Evolutionary conservation across 2,797 vertebrate species (phyloP).

Genomic region (Sebastes dallii): DNA sequence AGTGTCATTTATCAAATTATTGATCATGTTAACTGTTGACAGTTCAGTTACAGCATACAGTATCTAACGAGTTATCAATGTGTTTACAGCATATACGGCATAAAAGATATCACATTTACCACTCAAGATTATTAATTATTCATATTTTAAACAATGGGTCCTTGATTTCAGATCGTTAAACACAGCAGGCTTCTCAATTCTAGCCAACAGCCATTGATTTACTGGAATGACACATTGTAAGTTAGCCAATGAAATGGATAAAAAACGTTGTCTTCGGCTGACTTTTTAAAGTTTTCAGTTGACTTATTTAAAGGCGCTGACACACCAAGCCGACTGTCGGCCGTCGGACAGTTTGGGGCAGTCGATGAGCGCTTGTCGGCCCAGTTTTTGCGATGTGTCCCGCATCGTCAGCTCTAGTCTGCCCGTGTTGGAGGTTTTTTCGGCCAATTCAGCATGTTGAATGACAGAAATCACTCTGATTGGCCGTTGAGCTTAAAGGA

Average conservation of each 20-base stretch:
- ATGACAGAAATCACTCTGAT: no score
- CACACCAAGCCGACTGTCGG: no score
- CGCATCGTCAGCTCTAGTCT: no score
- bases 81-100: not conserved
- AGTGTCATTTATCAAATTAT: conserved; percentile 33
- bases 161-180: not conserved
- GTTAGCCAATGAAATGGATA: no score
- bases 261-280: no score
- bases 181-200: not conserved
- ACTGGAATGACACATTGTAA: not conserved
- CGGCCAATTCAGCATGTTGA: no score
- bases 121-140: not conserved
- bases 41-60: conserved; percentile 2
- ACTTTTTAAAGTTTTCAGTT: no score
- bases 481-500: no score
- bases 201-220: not conserved
- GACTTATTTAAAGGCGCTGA: no score
- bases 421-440: no score
- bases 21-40: conserved; percentile 32
- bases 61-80: not conserved
- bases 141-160: not conserved
- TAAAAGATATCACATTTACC: not conserved
- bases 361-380: accelerated
- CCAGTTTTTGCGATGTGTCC: no score
- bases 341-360: no score